Conservation (phyloP, 2,797 vertebrate species). For the Neosilurus hyrtlii region DNA sequence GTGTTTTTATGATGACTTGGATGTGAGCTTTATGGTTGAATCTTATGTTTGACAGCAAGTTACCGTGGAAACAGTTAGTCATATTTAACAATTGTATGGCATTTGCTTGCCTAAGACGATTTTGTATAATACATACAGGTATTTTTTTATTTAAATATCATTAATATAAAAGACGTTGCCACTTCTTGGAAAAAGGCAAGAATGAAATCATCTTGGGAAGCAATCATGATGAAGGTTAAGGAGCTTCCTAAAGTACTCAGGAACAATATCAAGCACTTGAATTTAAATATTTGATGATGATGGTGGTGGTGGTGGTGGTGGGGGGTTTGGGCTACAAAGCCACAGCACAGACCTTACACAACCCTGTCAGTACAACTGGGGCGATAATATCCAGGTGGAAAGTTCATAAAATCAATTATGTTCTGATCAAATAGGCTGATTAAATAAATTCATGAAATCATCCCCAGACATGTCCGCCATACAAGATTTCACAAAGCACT, state of each 20-base stretch:
- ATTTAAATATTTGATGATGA: background rate
- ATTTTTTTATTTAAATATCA: too few species aligned
- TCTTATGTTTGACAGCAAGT: slow-evolving; percentile 8
- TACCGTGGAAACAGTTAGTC: background rate
- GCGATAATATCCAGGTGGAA: background rate
- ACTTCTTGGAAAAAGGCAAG: background rate
- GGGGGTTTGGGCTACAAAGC: background rate
- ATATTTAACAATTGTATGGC: background rate
- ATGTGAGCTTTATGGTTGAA: slow-evolving; percentile 13
- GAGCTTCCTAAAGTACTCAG: background rate
- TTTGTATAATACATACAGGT: too few species aligned
- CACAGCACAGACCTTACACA: background rate
- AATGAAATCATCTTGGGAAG: background rate
- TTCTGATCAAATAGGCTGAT: background rate
- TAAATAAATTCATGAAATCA: background rate
- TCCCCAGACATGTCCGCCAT: background rate
- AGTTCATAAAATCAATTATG: background rate
- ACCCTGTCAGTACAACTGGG: too few species aligned
- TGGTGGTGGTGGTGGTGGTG: too few species aligned
- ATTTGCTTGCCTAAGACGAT: background rate
- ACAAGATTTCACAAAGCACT: background rate
- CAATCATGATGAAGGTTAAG: background rate
- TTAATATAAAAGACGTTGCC: background rate
- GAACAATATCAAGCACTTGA: background rate
- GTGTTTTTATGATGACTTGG: background rate